A percentile compares a stretch with the other conserved stretches of the same genome.
These are phyloP conservation scores for Rhopalosiphum maidis DNA, from an alignment of 1,140 invertebrate genomes.

Conservation along the genomic window DNA sequence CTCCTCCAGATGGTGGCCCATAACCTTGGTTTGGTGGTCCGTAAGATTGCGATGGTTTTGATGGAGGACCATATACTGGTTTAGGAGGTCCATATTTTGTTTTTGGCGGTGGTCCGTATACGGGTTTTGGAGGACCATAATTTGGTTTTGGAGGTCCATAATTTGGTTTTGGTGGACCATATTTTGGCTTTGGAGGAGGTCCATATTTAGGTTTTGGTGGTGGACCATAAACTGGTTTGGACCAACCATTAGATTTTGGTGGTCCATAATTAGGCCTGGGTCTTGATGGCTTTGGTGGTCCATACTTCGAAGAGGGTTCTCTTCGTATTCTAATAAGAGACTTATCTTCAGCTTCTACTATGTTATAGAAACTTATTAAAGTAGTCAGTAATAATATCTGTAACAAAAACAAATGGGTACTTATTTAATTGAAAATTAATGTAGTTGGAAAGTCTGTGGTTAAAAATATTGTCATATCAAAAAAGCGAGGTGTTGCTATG, in stretches of 20 bases:
- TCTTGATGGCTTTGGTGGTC: slow-evolving; percentile 59
- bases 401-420: slow-evolving; percentile 1
- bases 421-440: background rate
- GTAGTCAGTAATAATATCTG: slow-evolving; percentile 22
- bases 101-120: slow-evolving; percentile 60
- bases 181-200: slow-evolving; percentile 60
- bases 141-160: slow-evolving; percentile 63
- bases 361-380: slow-evolving; percentile 30
- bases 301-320: slow-evolving; percentile 59
- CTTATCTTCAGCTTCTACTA: slow-evolving; percentile 27
- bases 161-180: slow-evolving; percentile 59
- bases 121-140: slow-evolving; percentile 62
- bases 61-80: slow-evolving; percentile 58
- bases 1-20: slow-evolving; percentile 62
- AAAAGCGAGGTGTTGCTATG: background rate
- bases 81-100: slow-evolving; percentile 60
- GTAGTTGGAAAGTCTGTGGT: background rate
- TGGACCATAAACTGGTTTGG: slow-evolving; percentile 60
- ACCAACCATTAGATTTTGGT: slow-evolving; percentile 60
- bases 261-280: slow-evolving; percentile 58
- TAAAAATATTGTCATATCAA: background rate
- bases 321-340: slow-evolving; percentile 40
- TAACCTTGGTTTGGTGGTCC: slow-evolving; percentile 61
- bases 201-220: slow-evolving; percentile 62
- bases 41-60: slow-evolving; percentile 63